Conservation (phyloP, 2,888 invertebrate species). For the Dichetophora obliterata region DNA sequence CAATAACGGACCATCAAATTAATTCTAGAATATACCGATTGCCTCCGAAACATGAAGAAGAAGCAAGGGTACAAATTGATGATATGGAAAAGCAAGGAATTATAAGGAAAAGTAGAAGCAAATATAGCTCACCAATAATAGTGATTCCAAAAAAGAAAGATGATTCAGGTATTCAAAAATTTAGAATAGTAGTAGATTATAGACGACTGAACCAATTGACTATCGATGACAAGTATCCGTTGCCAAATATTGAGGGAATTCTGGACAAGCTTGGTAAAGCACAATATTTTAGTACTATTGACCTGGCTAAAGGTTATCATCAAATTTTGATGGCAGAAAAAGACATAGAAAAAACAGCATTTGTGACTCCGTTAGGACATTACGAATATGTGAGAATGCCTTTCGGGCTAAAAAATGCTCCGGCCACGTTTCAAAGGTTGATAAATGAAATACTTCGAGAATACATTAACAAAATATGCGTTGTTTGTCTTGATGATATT, state of each 20-base stretch:
- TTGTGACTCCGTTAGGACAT: slow-evolving; percentile 37
- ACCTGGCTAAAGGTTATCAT: slow-evolving; percentile 35
- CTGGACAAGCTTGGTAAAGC: slow-evolving; percentile 38
- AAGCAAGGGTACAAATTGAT: slow-evolving; percentile 22
- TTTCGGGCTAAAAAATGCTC: slow-evolving; percentile 58
- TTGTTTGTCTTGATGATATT: too few species aligned
- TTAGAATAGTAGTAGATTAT: slow-evolving; percentile 45
- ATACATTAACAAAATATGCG: slow-evolving; percentile 12
- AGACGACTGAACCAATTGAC: slow-evolving; percentile 45
- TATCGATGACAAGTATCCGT: slow-evolving; percentile 43
- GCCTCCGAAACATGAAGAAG: slow-evolving; percentile 36
- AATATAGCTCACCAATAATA: slow-evolving; percentile 37
- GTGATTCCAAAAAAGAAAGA: slow-evolving; percentile 44
- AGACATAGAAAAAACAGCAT: slow-evolving; percentile 45
- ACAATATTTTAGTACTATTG: slow-evolving; percentile 44
- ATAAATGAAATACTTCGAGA: slow-evolving; percentile 26
- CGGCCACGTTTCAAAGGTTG: slow-evolving; percentile 55
- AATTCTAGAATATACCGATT: slow-evolving; percentile 38
- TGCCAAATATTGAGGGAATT: slow-evolving; percentile 45
- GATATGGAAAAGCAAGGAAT: slow-evolving; percentile 44
- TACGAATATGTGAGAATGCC: slow-evolving; percentile 37
- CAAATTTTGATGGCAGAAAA: slow-evolving; percentile 42
- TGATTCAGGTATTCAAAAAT: slow-evolving; percentile 43
- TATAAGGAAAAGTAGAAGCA: slow-evolving; percentile 40
- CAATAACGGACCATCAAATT: slow-evolving; percentile 40